Evolutionary conservation across 2,888 invertebrate species (phyloP), one percentile per base, ranked within the genome.

Genomic region (Heliconius charithonia): DNA sequence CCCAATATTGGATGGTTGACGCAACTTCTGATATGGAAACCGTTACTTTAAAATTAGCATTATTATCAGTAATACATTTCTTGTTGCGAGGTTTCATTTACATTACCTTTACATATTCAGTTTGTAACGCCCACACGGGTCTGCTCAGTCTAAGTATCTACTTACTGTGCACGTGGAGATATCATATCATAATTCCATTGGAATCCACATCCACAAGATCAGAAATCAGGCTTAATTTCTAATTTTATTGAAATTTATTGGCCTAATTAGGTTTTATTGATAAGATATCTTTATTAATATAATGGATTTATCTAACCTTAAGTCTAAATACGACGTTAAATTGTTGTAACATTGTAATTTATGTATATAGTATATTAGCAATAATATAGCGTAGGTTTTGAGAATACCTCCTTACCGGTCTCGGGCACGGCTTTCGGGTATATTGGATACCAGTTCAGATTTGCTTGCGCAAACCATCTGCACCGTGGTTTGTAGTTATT

Each of bases 11-110:
- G 71, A 76, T 29, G 65, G 67, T 76, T 79, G 80, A 78, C 77
- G 80, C 79, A 81, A 78, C 76, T 37, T 77, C 66, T 72, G 80
- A 77, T 76, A 77, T 63, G n/a, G 56, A 81, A 79, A 76, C 79
- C 71, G 79, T 80, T 81, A 78, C 67, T 82, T 79, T 70, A 76
- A 77, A 80, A 81, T 81, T 78, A 80, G 75, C 81, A 79, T 81
- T 69, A 79, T 76, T 81, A 77, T 80, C 80, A 66, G n/a, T 79
- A 76, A 82, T 77, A 76, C 69, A 65, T 16, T 78, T 73, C 29
- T 77, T 71, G 56, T 32, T 41, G 77, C 41, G 71, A 66, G 65
- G 51, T 79, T 76, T 37, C 29, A 74, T 72, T 70, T 71, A 66
- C 32, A 75, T 75, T 62, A 65, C 74, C 73, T 72, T 70, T 19